Evolutionary conservation across 2,797 vertebrate species (phyloP), one percentile per base, ranked within the genome.

Genomic region (Phalloptychus januarius): DNA sequence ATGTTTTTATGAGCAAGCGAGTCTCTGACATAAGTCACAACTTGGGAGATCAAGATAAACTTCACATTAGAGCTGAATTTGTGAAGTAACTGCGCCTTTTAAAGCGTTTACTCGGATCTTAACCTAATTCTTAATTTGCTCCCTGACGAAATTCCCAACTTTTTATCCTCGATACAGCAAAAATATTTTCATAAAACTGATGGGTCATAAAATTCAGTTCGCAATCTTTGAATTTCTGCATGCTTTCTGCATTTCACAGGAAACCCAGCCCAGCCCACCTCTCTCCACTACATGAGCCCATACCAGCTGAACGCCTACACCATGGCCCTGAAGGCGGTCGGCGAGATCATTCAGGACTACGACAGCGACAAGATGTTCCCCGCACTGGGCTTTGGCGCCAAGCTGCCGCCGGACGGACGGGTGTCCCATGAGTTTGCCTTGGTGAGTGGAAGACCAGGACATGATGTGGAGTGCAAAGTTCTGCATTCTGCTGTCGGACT

Each of bases 351-450:
- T 91, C 98, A 99, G 94, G 98, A 99, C 93, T 99, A 99, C 40
- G 98, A 99, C 93, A 99, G 97, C 58, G 98, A 99, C 83, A 99
- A 99, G 95, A 99, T 99, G 98, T 99, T 99, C 92, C 98, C 98
- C 0, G 98, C 98, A 0, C 94, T 99, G 83, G 98, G 98, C 42
- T 99, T 99, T 76, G 98, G 98, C 87, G 98, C 98, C 91, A 97
- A 98, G 87, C 96, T 99, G 84, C 98, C 98, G 18, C 98, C 98
- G 3, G 98, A 99, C 74, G 98, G 98, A 89, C 96, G 98, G 63
- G 93, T 99, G 82, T 99, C 98, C 56, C 98, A 99, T 78, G 98
- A 99, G 92, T 99, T 99, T 95, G 98, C 98, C 71, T 92, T 99
- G 96, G 98, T 99, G 94, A 95, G 96, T 52, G 45, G 12, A 10